phyloP scores from a whole-genome alignment of 1,140 invertebrate species.

The Condylostylus longicornis region DNA sequence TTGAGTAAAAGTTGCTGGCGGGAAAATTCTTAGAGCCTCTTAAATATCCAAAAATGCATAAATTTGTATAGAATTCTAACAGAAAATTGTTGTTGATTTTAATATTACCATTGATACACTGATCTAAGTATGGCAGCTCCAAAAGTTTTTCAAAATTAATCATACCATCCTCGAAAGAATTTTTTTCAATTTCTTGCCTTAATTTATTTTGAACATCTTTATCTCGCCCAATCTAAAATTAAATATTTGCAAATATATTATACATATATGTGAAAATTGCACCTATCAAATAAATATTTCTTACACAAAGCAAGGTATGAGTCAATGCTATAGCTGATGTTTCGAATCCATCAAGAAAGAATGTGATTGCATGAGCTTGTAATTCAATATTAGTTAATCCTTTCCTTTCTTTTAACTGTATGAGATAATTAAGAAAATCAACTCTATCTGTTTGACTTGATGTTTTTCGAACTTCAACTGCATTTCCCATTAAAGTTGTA shows the following conservation, averaged over 20 bases:
- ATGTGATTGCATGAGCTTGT: background rate
- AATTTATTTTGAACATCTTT: slow-evolving; percentile 41
- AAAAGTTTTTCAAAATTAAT: slow-evolving; percentile 17
- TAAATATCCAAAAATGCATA: slow-evolving; percentile 3
- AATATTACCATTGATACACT: slow-evolving; percentile 25
- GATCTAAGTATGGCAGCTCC: slow-evolving; percentile 22
- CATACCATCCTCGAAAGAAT: slow-evolving; percentile 3
- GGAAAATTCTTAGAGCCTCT: slow-evolving; percentile 7
- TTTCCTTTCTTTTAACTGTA: slow-evolving; percentile 15
- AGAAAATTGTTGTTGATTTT: too few relatives aligned
- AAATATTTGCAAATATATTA: too few relatives aligned
- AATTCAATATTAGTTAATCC: background rate
- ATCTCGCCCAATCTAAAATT: slow-evolving; percentile 43
- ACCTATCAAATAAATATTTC: too few relatives aligned
- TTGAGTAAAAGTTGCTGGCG: background rate
- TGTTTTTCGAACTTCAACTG: slow-evolving; percentile 12
- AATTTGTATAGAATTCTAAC: too few relatives aligned
- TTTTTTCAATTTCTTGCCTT: slow-evolving; percentile 36
- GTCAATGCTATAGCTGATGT: background rate
- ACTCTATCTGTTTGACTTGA: slow-evolving; percentile 12
- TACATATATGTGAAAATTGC: too few relatives aligned
- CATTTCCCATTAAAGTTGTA: slow-evolving; percentile 6
- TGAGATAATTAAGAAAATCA: slow-evolving; percentile 16
- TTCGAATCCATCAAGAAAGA: slow-evolving; percentile 4
- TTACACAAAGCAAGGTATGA: background rate